A percentile compares a stretch with the other conserved stretches of the same genome.
Evolutionary conservation across 2,113 vertebrate genomes (phyloP).

Genomic region (Dipodomys spectabilis): DNA sequence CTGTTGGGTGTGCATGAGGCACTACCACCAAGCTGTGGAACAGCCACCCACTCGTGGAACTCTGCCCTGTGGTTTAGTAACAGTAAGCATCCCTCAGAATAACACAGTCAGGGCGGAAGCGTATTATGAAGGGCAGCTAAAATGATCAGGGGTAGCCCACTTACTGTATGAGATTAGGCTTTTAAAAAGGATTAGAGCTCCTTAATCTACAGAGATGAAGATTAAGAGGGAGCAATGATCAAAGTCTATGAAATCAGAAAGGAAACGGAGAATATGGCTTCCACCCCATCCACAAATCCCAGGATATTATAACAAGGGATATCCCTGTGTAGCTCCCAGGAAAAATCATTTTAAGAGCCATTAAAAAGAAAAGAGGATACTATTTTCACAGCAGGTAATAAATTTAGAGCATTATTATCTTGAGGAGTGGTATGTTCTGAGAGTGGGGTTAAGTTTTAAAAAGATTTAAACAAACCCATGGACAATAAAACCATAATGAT

Average conservation of each 20-base stretch:
- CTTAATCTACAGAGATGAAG: constrained; percentile 72
- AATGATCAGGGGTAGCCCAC: constrained; percentile 31
- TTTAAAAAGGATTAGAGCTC: constrained; percentile 66
- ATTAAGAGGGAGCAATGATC: constrained; percentile 58
- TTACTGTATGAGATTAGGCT: constrained; percentile 57
- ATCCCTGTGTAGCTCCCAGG: constrained; percentile 16
- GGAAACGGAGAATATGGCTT: constrained; percentile 56
- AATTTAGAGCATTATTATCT: constrained; percentile 63
- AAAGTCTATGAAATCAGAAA: constrained; percentile 63
- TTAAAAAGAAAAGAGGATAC: constrained; percentile 36
- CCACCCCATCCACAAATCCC: constrained; percentile 11
- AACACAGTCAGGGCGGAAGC: background rate
- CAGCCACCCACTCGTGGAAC: background rate
- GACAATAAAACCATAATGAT: constrained; percentile 60
- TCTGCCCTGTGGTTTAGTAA: background rate
- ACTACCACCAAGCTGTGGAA: background rate
- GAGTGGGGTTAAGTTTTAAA: constrained; percentile 21
- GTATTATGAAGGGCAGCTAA: background rate
- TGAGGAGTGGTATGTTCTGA: constrained; percentile 53
- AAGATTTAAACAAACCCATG: constrained; percentile 63
- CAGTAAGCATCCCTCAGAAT: background rate
- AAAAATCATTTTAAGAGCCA: constrained; percentile 44
- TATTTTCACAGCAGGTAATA: constrained; percentile 73
- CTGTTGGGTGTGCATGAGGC: background rate
- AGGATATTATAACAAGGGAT: background rate